These are phyloP conservation scores for Cataglyphis altisquamis DNA, from an alignment of 2,888 invertebrate genomes.

Conservation along the genomic window DNA sequence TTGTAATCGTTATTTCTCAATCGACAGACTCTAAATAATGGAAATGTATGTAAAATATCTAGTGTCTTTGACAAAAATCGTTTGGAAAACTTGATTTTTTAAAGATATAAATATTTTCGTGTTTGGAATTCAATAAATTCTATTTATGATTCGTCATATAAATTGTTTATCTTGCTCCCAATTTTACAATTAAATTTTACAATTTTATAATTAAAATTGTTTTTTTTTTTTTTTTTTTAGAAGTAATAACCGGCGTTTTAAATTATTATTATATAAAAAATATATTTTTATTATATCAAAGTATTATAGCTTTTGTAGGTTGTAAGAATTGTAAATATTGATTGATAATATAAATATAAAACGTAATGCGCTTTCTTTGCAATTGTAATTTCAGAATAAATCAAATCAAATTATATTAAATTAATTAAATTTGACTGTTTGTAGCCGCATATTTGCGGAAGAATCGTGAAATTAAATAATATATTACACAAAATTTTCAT, in stretches of 20 bases:
- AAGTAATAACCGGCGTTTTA: neutral
- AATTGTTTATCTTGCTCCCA: neutral
- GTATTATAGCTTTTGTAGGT: neutral
- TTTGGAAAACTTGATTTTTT: neutral
- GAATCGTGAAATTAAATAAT: conserved; percentile 36
- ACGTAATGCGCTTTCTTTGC: neutral
- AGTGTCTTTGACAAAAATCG: neutral
- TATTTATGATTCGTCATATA: neutral
- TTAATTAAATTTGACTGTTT: conserved; percentile 33
- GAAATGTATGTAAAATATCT: neutral
- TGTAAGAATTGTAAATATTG: conserved; percentile 28
- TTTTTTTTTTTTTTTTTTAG: neutral
- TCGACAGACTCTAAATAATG: neutral
- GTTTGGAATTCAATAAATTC: neutral
- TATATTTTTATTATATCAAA: neutral
- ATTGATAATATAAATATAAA: neutral
- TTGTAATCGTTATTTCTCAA: conserved; percentile 17
- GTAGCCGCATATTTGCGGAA: conserved; percentile 16
- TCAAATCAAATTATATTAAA: conserved; percentile 18
- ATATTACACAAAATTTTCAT: conserved; percentile 31
- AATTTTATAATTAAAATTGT: neutral
- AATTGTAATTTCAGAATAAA: conserved; percentile 29
- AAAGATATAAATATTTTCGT: neutral
- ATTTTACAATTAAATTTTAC: neutral
- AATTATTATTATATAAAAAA: neutral